phyloP scores from a whole-genome alignment of 2,113 vertebrate genomes.

The Mus spicilegus region DNA sequence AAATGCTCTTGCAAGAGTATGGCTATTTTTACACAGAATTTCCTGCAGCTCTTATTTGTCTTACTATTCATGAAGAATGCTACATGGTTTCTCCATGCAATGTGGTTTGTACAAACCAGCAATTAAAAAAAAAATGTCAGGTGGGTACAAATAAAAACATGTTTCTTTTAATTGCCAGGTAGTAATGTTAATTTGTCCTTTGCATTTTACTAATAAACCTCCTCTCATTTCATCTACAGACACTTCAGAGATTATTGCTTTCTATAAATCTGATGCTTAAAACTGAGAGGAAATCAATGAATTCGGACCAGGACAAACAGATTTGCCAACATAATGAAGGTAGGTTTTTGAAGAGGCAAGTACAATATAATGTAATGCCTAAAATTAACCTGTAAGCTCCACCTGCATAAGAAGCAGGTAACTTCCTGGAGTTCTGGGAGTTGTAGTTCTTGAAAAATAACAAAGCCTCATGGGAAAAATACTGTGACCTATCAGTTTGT shows the following conservation, averaged over 20 bases:
- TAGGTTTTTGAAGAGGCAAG: background rate
- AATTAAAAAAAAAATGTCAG: conserved; percentile 18
- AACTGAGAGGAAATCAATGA: background rate
- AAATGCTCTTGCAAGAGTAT: background rate
- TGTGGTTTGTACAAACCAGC: background rate
- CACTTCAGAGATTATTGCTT: background rate
- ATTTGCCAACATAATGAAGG: background rate
- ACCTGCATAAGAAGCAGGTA: too few relatives aligned
- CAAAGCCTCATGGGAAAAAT: too few relatives aligned
- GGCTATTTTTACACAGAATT: background rate
- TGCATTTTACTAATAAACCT: background rate
- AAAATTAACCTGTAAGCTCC: too few relatives aligned
- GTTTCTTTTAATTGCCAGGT: conserved; percentile 1
- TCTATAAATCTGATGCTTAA: background rate
- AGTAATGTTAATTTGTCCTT: background rate
- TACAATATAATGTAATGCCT: background rate
- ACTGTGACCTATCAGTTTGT: background rate
- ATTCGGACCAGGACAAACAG: background rate
- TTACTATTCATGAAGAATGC: background rate
- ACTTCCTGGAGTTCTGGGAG: too few relatives aligned
- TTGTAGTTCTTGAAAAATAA: too few relatives aligned
- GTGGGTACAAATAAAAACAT: background rate
- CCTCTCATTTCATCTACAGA: background rate
- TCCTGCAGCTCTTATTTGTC: background rate
- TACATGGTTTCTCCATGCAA: background rate